A percentile compares a stretch with the other conserved stretches of the same genome.
Conservation (phyloP, 2,113 vertebrate genomes). For the Catagonus wagneri region DNA sequence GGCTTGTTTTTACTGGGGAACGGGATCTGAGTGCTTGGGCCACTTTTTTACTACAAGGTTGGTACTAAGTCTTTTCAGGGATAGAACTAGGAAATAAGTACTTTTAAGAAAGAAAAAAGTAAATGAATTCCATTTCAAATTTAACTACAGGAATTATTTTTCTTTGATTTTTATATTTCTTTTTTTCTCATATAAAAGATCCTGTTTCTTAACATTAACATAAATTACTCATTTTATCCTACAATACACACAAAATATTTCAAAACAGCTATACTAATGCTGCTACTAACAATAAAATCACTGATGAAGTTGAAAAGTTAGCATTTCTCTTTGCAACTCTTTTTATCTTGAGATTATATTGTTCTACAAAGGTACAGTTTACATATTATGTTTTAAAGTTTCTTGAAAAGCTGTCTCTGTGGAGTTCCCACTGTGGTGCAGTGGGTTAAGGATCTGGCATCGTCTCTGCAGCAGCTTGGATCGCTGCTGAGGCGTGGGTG, state of each 20-base stretch:
- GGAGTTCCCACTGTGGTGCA: too few species aligned
- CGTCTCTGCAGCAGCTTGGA: too few species aligned
- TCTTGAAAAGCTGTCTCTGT: background rate
- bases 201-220: conserved; percentile 26
- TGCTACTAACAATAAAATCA: conserved; percentile 7
- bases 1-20: background rate
- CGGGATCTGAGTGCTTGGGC: background rate
- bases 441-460: too few species aligned
- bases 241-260: background rate
- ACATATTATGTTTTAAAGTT: conserved; percentile 22
- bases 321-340: conserved; percentile 26
- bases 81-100: background rate
- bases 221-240: background rate
- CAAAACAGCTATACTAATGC: conserved; percentile 5
- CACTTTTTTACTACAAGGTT: background rate
- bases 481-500: too few species aligned
- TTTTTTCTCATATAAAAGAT: background rate
- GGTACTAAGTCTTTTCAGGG: background rate
- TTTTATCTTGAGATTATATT: background rate
- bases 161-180: background rate
- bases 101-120: background rate
- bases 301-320: conserved; percentile 7
- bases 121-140: conserved; percentile 8
- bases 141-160: background rate
- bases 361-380: background rate